Base-by-base conservation (phyloP, 2,113 vertebrate species). In the Spermophilus dauricus region DNA sequence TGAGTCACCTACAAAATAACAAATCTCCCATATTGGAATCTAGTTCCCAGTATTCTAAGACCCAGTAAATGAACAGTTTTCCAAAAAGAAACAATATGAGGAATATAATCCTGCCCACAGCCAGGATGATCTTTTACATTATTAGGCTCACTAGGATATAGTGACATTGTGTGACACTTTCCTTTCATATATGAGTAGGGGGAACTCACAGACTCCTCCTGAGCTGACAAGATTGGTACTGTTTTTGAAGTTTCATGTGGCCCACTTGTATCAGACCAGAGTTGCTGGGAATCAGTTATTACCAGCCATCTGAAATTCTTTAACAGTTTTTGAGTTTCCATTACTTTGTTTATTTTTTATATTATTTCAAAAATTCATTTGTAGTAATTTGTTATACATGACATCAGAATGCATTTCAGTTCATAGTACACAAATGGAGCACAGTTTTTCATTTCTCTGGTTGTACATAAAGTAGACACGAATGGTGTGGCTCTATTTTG, bases 241-340 rank as follows among this genome's bases (percentile, higher is more conserved):
- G 1, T 87, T 86, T 67, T 1, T 69, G 13, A 91, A 61, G 12
- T n/a, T 75, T 48, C 85, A 5, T n/a, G 37, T 14, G 24, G 11
- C 20, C 53, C 56, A 87, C 22, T 80, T 92, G 53, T 82, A 34
- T 83, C 37, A 70, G 72, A 96, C 26, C 48, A 89, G 53, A 78
- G n/a, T 86, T 78, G 48, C 32, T 37, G 5, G 48, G 45, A 96
- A 70, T 69, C 48, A 53, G 56, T 58, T 51, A 70, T 90, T 32
- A 17, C 76, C 34, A 77, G 28, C 39, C 75, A 76, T 51, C 85
- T 87, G 58, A 82, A 87, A 80, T 82, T 94, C 26, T 73, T 92
- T 58, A 92, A 30, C n/a, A 42, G 37, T 28, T 91, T 91, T 87
- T 67, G 11, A 42, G 70, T 51, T 93, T 86, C 58, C 8, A 14